Base-by-base conservation (phyloP, 2,888 invertebrate species). In the Drosophila merina region DNA sequence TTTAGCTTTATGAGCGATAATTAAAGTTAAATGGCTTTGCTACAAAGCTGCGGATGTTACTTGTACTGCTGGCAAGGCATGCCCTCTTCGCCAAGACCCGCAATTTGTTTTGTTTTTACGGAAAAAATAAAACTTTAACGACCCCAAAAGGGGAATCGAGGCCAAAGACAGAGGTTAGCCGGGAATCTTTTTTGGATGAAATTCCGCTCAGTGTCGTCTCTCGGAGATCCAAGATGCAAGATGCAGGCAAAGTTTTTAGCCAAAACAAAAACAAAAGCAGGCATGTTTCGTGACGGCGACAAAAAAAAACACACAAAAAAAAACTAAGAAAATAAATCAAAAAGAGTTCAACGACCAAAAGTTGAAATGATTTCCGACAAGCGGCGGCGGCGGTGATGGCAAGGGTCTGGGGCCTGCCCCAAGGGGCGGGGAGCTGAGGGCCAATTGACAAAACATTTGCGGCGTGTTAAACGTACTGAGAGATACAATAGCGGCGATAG, bases 311-410 rank as follows among this genome's bases (percentile, higher is more conserved):
- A 20, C 20, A 45, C 31, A 66, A 63, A 69, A 66, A 51, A 48
- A 31, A 64, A 56, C 57, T 20, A 42, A 42, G 40, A 42, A 79
- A 84, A 80, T 72, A 82, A 79, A 81, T 80, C 79, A 83, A 82
- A 79, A 78, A 74, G 80, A 84, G 84, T 85, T 85, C 84, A 85
- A 85, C 82, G 86, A 85, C 84, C 84, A 84, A 84, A 84, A 84
- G 85, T 77, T 83, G 66, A 84, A 85, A 81, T 81, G 44, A 25
- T 44, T 44, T 44, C 44, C 44, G 44, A 25, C 44, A 44, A 25
- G 9, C 9, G 44, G 33, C 52, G 59, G 60, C 51, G 28, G 33
- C 52, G 59, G 60, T 48, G 28, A 51, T 30, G 60, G 14, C 28
- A 10, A 10, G 38, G 48, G 25, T 44, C 42, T 31, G 14, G 1